These are phyloP conservation scores for Cactoblastis cactorum DNA, from an alignment of 2,888 invertebrate genomes.

Conservation along the genomic window DNA sequence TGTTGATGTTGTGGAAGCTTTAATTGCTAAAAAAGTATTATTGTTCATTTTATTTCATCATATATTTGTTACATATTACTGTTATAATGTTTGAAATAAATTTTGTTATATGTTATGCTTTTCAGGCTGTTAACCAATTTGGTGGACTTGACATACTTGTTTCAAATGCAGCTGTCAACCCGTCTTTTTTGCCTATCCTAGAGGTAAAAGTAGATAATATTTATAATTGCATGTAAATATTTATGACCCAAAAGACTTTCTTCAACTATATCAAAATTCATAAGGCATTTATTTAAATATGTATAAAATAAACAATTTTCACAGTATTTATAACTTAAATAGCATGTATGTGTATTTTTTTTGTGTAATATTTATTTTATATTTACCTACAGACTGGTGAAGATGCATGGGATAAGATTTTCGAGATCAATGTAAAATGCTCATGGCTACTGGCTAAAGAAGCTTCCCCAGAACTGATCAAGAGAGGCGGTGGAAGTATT, in stretches of 20 bases:
- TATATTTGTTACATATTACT: too few relatives aligned
- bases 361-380: conserved; percentile 33
- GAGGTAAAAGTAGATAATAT: conserved; percentile 79
- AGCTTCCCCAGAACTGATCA: conserved; percentile 88
- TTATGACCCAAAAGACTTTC: too few relatives aligned
- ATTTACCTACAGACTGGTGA: conserved; percentile 90
- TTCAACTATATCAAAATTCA: too few relatives aligned
- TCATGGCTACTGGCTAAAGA: conserved; percentile 93
- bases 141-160: conserved; percentile 96
- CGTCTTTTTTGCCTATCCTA: conserved; percentile 87
- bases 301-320: too few relatives aligned
- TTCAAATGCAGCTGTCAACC: conserved; percentile 97
- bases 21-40: too few relatives aligned
- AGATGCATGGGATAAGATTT: conserved; percentile 95
- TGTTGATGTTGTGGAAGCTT: too few relatives aligned
- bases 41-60: too few relatives aligned
- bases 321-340: too few relatives aligned
- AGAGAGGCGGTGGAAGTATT: conserved; percentile 89
- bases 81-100: too few relatives aligned
- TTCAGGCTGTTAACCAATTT: conserved; percentile 84
- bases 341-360: conserved; percentile 13
- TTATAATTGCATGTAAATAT: too few relatives aligned
- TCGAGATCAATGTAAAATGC: conserved; percentile 96
- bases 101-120: background rate
- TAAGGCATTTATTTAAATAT: too few relatives aligned